A percentile compares a stretch with the other conserved stretches of the same genome.
Evolutionary conservation across 2,888 invertebrate species (phyloP).

Genomic region (Diloba caeruleocephala): DNA sequence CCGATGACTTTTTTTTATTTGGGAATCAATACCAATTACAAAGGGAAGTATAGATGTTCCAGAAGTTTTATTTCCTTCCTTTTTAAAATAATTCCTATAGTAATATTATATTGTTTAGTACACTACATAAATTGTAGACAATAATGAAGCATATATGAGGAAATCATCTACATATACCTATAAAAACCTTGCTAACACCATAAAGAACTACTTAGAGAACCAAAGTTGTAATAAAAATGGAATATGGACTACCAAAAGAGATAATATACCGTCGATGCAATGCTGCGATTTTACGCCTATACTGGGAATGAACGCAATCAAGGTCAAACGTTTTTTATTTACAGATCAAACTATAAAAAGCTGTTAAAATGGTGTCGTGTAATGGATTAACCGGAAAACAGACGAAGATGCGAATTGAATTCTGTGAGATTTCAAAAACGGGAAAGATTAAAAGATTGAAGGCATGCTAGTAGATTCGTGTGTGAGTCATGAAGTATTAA

Average conservation of each 20-base stretch:
- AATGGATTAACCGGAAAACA: slow-evolving; percentile 26
- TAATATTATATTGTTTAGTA: no score
- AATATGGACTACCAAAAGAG: slow-evolving; percentile 10
- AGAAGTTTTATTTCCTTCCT: no score
- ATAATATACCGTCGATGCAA: slow-evolving; percentile 12
- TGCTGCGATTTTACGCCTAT: slow-evolving; percentile 48
- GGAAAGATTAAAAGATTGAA: neutral
- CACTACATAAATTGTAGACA: no score
- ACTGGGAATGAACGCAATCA: slow-evolving; percentile 52
- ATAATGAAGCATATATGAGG: neutral
- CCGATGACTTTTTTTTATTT: no score
- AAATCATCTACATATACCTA: neutral
- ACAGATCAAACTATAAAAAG: slow-evolving; percentile 18
- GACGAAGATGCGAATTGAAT: slow-evolving; percentile 33
- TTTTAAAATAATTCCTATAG: no score
- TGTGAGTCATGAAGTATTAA: slow-evolving; percentile 38
- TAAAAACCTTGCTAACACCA: slow-evolving; percentile 10
- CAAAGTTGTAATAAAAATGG: slow-evolving; percentile 16
- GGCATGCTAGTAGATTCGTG: slow-evolving; percentile 4
- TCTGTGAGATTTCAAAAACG: slow-evolving; percentile 10
- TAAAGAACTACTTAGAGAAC: slow-evolving; percentile 40
- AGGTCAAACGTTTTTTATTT: slow-evolving; percentile 46
- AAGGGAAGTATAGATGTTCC: no score
- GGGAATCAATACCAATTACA: no score
- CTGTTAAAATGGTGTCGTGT: slow-evolving; percentile 18